Conservation (phyloP, 1,140 invertebrate genomes). For the Coboldia fuscipes region DNA sequence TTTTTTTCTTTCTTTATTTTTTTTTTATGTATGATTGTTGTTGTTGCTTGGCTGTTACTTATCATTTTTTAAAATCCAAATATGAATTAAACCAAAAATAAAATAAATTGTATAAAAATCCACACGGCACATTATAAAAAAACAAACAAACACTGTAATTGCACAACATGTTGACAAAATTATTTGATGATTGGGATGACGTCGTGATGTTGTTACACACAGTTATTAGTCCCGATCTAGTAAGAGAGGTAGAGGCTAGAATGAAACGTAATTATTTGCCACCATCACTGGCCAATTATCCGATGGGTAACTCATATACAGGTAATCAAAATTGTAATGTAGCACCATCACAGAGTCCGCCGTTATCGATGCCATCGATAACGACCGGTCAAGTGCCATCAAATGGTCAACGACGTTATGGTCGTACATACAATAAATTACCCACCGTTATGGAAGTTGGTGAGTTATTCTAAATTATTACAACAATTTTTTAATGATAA, state of each 20-base stretch:
- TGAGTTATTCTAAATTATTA: constrained; percentile 17
- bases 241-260: constrained; percentile 68
- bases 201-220: no score
- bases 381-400: constrained; percentile 5
- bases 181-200: no score
- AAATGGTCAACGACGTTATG: constrained; percentile 7
- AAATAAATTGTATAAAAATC: not conserved
- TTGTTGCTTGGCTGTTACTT: constrained; percentile 6
- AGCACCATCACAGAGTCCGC: constrained; percentile 1
- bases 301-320: no score
- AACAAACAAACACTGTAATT: not conserved
- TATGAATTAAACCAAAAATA: not conserved
- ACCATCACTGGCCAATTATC: constrained; percentile 29
- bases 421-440: constrained; percentile 20
- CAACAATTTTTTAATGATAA: no score
- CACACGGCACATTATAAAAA: not conserved
- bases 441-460: constrained; percentile 33
- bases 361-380: constrained; percentile 8
- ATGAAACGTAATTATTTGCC: constrained; percentile 65
- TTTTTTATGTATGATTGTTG: not conserved
- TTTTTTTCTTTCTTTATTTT: constrained; percentile 1
- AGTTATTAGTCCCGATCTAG: constrained; percentile 71
- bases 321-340: not conserved
- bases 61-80: constrained; percentile 2
- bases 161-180: no score